These are phyloP conservation scores for Ichneumoninae sp. DNA, from an alignment of 2,888 invertebrate species.

Conservation along the genomic window DNA sequence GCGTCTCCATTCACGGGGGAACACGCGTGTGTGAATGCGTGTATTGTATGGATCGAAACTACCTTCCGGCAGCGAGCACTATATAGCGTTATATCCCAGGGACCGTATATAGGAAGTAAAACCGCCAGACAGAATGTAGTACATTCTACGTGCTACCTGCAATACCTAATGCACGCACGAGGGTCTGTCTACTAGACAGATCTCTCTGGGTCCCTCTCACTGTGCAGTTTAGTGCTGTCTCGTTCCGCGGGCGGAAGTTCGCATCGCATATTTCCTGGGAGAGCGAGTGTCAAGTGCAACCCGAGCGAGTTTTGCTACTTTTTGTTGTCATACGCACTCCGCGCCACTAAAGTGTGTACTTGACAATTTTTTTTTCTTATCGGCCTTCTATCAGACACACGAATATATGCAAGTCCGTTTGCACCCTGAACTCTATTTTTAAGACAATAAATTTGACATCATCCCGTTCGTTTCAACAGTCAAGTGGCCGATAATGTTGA, in stretches of 20 bases:
- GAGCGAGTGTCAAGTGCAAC: conserved; percentile 52
- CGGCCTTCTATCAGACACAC: neutral
- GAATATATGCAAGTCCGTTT: neutral
- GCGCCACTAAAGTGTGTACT: neutral
- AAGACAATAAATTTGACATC: neutral
- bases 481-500: neutral
- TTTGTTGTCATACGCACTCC: conserved; percentile 9
- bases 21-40: conserved; percentile 25
- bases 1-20: conserved; percentile 39
- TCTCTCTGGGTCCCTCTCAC: conserved; percentile 10
- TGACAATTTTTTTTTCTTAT: neutral
- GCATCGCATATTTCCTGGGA: conserved; percentile 52
- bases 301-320: conserved; percentile 22
- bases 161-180: conserved; percentile 18
- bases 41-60: conserved; percentile 57
- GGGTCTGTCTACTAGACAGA: conserved; percentile 7
- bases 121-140: conserved; percentile 37
- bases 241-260: conserved; percentile 53
- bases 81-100: conserved; percentile 23
- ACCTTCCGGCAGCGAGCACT: conserved; percentile 55
- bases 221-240: conserved; percentile 35
- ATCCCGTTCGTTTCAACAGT: neutral
- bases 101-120: conserved; percentile 37
- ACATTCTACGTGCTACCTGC: conserved; percentile 5
- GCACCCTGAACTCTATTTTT: neutral